Evolutionary conservation across 2,797 vertebrate species (phyloP).

Genomic region (Galagoides demidoff): DNA sequence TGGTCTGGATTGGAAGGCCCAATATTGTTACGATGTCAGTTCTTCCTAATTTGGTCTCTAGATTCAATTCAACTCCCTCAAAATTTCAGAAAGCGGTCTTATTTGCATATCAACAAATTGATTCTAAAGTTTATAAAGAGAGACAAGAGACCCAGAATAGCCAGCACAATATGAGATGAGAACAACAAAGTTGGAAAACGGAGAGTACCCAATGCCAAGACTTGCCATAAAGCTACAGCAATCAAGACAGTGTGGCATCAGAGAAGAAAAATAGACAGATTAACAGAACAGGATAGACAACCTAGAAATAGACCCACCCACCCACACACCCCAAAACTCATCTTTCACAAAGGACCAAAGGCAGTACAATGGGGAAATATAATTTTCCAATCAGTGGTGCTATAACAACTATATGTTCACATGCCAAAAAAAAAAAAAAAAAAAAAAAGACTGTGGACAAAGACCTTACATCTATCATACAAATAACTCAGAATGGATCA

Average conservation of each 20-base stretch:
- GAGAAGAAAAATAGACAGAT: background rate
- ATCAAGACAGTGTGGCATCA: background rate
- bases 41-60: background rate
- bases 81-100: background rate
- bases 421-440: background rate
- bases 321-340: background rate
- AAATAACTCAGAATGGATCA: background rate
- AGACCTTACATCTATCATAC: background rate
- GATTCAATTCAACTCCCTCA: background rate
- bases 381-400: background rate
- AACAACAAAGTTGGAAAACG: background rate
- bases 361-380: background rate
- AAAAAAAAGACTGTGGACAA: background rate
- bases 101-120: background rate
- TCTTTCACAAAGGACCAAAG: background rate
- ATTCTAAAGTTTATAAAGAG: background rate
- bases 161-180: background rate
- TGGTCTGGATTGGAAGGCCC: background rate
- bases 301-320: no score
- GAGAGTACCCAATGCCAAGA: background rate
- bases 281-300: background rate
- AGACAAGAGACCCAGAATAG: background rate
- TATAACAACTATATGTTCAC: background rate
- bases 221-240: background rate
- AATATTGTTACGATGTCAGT: background rate